Evolutionary conservation across 2,113 vertebrate species (phyloP).

Genomic region (Origma solitaria): DNA sequence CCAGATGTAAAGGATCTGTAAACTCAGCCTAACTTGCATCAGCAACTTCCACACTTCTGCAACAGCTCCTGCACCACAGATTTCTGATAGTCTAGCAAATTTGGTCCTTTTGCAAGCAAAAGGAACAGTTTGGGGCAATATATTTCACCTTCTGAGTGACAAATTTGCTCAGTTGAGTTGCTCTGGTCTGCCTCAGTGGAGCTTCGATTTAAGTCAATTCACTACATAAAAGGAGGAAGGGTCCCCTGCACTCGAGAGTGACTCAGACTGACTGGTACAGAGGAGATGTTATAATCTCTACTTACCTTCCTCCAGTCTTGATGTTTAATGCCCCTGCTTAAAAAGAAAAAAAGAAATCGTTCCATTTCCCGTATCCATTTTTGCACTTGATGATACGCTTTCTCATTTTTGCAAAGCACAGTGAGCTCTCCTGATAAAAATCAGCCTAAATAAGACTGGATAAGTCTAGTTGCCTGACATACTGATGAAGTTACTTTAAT

Average conservation of each 20-base stretch:
- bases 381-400: background rate
- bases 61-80: background rate
- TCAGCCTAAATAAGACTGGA: background rate
- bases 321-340: background rate
- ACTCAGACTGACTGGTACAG: background rate
- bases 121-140: background rate
- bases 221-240: background rate
- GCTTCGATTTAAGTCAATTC: background rate
- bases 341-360: background rate
- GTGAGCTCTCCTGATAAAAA: background rate
- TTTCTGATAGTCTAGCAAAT: background rate
- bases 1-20: background rate
- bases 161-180: background rate
- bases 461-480: background rate
- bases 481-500: background rate
- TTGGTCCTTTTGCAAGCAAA: background rate
- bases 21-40: background rate
- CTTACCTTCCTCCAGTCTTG: background rate
- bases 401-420: background rate
- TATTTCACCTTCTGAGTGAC: background rate
- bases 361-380: background rate
- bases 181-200: background rate
- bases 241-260: background rate
- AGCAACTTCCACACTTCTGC: background rate
- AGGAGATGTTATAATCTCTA: background rate